Conservation (phyloP, 1,140 invertebrate genomes). For the Listronotus oregonensis region DNA sequence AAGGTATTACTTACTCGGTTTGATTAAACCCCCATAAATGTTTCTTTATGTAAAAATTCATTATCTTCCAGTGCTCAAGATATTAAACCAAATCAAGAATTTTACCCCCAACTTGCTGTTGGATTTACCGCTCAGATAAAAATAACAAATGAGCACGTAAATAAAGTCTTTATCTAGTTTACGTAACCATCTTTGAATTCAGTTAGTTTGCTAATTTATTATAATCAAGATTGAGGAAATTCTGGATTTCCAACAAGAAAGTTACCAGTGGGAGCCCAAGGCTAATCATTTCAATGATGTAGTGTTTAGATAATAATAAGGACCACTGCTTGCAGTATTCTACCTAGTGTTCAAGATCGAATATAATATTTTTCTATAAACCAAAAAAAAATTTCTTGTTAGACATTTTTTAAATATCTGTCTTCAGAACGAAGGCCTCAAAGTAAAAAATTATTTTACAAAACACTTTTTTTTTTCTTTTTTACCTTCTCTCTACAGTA, state of each 20-base stretch:
- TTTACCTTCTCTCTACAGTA: too few relatives aligned
- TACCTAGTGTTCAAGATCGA: too few relatives aligned
- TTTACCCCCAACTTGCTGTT: conserved; percentile 5
- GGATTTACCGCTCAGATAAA: conserved; percentile 20
- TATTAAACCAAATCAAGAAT: conserved; percentile 11
- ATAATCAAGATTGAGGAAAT: conserved; percentile 20
- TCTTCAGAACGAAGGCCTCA: too few relatives aligned
- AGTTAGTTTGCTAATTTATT: conserved; percentile 24
- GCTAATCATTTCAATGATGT: conserved; percentile 15
- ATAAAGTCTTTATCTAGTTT: conserved; percentile 27
- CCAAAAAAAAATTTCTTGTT: too few relatives aligned
- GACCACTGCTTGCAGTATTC: neutral
- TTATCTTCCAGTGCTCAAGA: neutral
- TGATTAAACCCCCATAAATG: too few relatives aligned
- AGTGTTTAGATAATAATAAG: conserved; percentile 17
- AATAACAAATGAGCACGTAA: conserved; percentile 28
- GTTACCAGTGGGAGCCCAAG: conserved; percentile 6
- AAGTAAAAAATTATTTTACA: too few relatives aligned
- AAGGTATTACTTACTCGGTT: too few relatives aligned
- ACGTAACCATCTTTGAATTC: conserved; percentile 25
- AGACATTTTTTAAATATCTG: too few relatives aligned
- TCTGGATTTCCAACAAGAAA: conserved; percentile 13
- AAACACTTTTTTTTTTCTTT: too few relatives aligned
- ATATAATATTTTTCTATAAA: too few relatives aligned
- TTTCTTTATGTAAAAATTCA: too few relatives aligned